Evolutionary conservation across 2,113 vertebrate genomes (phyloP).

Genomic region (Turdus rufiventris): DNA sequence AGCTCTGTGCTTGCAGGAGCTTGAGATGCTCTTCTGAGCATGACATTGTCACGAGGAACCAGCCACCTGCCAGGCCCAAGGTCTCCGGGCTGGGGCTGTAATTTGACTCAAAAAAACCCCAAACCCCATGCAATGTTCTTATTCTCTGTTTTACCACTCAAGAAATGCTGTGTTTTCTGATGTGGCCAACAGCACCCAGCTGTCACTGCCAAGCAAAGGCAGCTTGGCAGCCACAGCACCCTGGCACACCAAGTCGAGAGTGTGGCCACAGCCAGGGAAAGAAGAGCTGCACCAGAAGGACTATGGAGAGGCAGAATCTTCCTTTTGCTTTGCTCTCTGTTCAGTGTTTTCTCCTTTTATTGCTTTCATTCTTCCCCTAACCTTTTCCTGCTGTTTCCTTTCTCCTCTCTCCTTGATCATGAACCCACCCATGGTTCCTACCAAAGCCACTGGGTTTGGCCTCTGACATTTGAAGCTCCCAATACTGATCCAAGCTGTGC

Average conservation of each 20-base stretch:
- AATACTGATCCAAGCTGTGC: background rate
- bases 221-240: fast-evolving
- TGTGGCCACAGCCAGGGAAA: background rate
- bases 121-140: fast-evolving
- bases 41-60: background rate
- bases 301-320: background rate
- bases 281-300: background rate
- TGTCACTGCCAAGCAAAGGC: fast-evolving
- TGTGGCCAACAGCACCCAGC: background rate
- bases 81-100: background rate
- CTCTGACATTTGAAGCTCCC: background rate
- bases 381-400: background rate
- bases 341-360: background rate
- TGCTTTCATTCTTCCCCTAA: background rate
- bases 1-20: background rate
- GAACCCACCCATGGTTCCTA: background rate
- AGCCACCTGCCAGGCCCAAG: background rate
- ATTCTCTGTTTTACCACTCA: background rate
- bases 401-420: background rate
- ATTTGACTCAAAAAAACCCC: background rate
- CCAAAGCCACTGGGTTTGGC: background rate
- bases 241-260: background rate
- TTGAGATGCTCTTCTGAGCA: background rate
- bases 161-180: background rate
- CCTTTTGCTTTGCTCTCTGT: background rate